Evolutionary conservation across 1,140 invertebrate genomes (phyloP), one percentile per base, ranked within the genome.

Genomic region (Lerema accius): DNA sequence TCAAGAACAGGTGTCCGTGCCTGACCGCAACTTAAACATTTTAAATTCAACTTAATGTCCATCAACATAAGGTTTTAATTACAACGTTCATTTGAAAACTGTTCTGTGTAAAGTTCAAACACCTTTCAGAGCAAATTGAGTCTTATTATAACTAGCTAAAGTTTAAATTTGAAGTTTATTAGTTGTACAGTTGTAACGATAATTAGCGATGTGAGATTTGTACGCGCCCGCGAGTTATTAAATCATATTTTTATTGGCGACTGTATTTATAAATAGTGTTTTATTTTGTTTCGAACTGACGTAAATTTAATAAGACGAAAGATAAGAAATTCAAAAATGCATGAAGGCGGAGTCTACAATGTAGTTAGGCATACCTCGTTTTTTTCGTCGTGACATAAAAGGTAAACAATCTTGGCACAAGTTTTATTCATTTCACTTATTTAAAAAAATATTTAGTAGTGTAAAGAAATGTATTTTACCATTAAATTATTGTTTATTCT

Each of bases 211-310:
- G 56, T 56, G 40, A 59, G 28, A 48, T 59, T 59, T 59, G 56
- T 48, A 59, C 26, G 53, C 40, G 53, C 23, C 40, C 40, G 43
- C 56, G 32, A 59, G 56, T 59, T 59, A 59, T 59, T 48, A 59
- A 59, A 59, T 59, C 55, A 59, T 59, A 59, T 59, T 59, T 59
- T 59, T 59, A 59, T 59, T 59, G 16, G 43, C 43, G 55, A 59
- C 55, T 35, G 55, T 46, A 43, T 56, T 56, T 58, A 58, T 58
- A 58, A 58, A 58, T 58, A 58, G 55, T 58, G 10, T 37, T 46
- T 58, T 11, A 37, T 58, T 58, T 58, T 46, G 46, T 46, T 58
- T 58, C 13, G 28, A 16, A 10, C 45, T 45, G 42, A 56, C 15
- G 39, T 58, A 46, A 58, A 58, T 58, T 45, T 58, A 58, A 58